phyloP scores from a whole-genome alignment of 2,888 invertebrate genomes.

The Acleris sparsana region DNA sequence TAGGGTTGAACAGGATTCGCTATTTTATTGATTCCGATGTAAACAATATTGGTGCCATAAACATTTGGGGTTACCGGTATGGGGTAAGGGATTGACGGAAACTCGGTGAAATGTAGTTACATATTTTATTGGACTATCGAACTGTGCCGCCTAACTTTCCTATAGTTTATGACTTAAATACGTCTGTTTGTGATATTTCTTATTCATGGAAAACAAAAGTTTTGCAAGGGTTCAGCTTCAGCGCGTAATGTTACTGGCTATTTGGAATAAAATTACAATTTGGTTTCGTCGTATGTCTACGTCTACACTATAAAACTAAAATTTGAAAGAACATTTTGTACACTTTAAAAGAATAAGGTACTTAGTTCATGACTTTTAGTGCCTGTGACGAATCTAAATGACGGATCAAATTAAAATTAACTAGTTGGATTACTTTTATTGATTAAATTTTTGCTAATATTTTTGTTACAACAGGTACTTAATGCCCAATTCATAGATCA shows the following conservation, averaged over 20 bases:
- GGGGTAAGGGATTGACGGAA: slow-evolving; percentile 39
- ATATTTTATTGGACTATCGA: slow-evolving; percentile 43
- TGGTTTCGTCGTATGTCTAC: no score
- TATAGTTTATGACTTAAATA: slow-evolving; percentile 24
- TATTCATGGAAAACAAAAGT: slow-evolving; percentile 22
- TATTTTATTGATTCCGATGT: slow-evolving; percentile 63
- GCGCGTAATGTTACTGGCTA: slow-evolving; percentile 2
- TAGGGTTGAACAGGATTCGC: slow-evolving; percentile 47
- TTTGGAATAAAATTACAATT: slow-evolving; percentile 8
- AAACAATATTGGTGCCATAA: slow-evolving; percentile 51
- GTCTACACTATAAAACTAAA: no score
- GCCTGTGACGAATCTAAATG: no score
- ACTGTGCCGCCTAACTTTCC: slow-evolving; percentile 36
- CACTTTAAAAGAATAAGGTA: no score
- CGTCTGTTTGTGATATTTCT: slow-evolving; percentile 25
- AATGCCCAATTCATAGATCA: no score
- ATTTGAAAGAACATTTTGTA: no score
- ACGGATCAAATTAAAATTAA: no score
- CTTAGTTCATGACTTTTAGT: no score
- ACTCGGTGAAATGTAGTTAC: slow-evolving; percentile 36
- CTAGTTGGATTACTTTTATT: no score
- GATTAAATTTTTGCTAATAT: no score
- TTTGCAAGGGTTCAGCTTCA: slow-evolving; percentile 14
- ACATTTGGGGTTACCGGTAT: slow-evolving; percentile 43
- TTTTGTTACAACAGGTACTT: no score